These are phyloP conservation scores for Neotragus moschatus DNA, from an alignment of 2,113 vertebrate genomes.

Conservation along the genomic window DNA sequence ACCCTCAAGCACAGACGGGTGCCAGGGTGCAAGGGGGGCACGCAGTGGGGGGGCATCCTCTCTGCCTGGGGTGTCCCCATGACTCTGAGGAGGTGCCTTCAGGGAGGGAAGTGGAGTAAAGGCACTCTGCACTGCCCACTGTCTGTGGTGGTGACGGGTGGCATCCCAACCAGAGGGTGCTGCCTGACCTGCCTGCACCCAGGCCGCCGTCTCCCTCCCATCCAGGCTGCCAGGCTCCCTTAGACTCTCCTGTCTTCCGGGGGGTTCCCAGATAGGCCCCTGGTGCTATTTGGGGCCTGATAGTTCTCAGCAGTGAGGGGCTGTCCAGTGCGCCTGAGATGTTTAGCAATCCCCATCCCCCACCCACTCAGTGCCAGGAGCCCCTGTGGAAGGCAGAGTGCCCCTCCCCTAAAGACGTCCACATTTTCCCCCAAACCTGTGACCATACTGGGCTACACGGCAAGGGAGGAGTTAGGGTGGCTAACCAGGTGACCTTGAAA, in stretches of 20 bases:
- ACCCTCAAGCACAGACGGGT: background rate
- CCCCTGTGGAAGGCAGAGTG: background rate
- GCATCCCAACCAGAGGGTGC: rapidly evolving
- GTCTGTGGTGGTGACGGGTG: rapidly evolving
- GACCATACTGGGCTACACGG: background rate
- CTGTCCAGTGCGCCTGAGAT: background rate
- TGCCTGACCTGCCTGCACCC: background rate
- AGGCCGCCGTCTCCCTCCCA: background rate
- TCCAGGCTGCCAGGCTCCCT: background rate
- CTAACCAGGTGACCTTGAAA: background rate
- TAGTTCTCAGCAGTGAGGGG: background rate
- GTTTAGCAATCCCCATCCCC: background rate
- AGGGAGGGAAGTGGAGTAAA: background rate
- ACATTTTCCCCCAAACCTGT: background rate
- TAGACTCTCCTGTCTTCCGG: too few species aligned
- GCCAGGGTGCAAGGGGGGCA: background rate
- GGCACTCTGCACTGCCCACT: too few species aligned
- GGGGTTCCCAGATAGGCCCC: background rate
- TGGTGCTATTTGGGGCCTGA: rapidly evolving
- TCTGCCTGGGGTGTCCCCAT: background rate
- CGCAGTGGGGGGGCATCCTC: rapidly evolving
- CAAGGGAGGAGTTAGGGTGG: background rate
- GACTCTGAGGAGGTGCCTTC: background rate
- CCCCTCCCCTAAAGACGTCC: too few species aligned
- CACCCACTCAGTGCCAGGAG: background rate